Evolutionary conservation across 2,113 vertebrate genomes (phyloP).

Genomic region (Myanophis thanlyinensis): DNA sequence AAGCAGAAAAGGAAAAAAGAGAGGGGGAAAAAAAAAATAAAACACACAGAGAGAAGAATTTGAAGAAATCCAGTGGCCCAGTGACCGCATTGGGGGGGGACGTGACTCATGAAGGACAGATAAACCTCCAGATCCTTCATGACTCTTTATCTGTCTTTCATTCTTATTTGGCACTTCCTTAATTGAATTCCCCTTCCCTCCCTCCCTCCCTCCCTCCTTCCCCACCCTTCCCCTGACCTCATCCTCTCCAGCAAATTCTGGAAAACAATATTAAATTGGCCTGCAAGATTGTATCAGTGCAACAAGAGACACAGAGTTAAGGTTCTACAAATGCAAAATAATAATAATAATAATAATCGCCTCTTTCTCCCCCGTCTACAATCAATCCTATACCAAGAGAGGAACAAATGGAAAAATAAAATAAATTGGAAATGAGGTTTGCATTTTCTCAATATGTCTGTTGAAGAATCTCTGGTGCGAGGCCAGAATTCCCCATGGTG

Average conservation of each 20-base stretch:
- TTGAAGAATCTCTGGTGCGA: background rate
- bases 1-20: background rate
- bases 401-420: background rate
- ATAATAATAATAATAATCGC: no score
- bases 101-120: background rate
- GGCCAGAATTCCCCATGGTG: background rate
- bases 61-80: slow-evolving; percentile 11
- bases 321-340: background rate
- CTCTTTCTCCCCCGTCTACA: background rate
- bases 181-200: background rate
- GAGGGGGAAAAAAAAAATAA: no score
- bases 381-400: background rate
- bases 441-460: background rate
- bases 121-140: background rate
- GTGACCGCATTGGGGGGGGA: slow-evolving; percentile 12
- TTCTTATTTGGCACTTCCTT: slow-evolving; percentile 3
- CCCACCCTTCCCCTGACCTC: background rate
- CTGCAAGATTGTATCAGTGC: background rate
- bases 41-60: background rate
- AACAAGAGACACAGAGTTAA: background rate
- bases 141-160: background rate
- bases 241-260: background rate
- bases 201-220: background rate
- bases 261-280: background rate
- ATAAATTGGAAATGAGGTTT: background rate